These are phyloP conservation scores for Nymphalis io DNA, from an alignment of 1,140 invertebrate species.

Conservation along the genomic window DNA sequence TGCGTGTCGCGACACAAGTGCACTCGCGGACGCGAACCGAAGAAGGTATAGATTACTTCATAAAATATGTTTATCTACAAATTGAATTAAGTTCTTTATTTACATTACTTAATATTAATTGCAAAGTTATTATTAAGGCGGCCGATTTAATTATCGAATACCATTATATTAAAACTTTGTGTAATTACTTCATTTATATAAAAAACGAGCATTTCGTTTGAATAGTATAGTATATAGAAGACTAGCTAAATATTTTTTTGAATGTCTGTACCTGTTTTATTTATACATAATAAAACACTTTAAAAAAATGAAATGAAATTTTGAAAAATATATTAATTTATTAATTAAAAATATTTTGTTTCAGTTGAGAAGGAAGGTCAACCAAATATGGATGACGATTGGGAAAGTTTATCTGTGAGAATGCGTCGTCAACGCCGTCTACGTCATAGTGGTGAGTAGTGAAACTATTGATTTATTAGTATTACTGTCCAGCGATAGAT, in stretches of 20 bases:
- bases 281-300: no score
- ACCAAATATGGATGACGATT: constrained; percentile 84
- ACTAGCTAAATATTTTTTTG: no score
- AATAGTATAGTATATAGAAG: no score
- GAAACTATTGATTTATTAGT: constrained; percentile 39
- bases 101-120: no score
- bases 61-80: not conserved
- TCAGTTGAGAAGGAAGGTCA: constrained; percentile 83
- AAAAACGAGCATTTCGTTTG: no score
- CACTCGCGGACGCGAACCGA: constrained; percentile 89
- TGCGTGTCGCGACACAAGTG: constrained; percentile 87
- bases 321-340: not conserved
- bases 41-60: constrained; percentile 78
- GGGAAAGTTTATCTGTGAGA: constrained; percentile 88
- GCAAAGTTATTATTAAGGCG: no score
- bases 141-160: no score
- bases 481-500: constrained; percentile 44
- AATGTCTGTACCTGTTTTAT: no score
- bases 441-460: constrained; percentile 71
- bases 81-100: no score
- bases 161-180: no score
- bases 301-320: not conserved
- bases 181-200: no score
- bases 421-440: constrained; percentile 84
- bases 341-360: constrained; percentile 30